Conservation (phyloP, 2,113 vertebrate species). For the Capra hircus region DNA sequence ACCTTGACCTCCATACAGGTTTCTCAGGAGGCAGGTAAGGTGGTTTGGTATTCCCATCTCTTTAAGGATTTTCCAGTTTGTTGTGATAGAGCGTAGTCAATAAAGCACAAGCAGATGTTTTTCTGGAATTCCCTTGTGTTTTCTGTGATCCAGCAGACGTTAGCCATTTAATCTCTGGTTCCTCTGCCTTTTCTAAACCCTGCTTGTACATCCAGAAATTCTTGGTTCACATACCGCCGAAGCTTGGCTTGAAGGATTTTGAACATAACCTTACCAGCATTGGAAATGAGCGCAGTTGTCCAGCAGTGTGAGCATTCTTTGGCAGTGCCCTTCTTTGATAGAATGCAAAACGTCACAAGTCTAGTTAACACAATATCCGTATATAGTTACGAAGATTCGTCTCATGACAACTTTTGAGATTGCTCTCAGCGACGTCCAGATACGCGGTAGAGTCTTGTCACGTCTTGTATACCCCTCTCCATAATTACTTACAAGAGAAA, state of each 20-base stretch:
- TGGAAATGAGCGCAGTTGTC: neutral
- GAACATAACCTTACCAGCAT: neutral
- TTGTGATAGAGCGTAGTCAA: neutral
- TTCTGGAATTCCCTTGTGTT: neutral
- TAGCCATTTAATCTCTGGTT: neutral
- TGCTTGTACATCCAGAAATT: neutral
- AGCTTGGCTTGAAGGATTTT: neutral
- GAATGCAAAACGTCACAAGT: neutral
- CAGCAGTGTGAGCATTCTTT: neutral
- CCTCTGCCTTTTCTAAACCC: neutral
- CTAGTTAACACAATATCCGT: neutral
- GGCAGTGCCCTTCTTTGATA: neutral
- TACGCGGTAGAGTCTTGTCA: too few relatives aligned
- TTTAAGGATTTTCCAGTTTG: neutral
- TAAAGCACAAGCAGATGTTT: neutral
- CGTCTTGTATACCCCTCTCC: neutral
- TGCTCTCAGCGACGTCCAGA: accelerated
- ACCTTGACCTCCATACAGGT: neutral
- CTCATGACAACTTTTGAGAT: neutral
- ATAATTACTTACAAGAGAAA: neutral
- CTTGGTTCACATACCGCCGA: neutral
- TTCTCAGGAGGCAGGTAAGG: neutral
- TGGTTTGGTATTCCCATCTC: neutral
- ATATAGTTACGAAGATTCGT: neutral
- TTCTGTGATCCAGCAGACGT: neutral